A percentile compares a stretch with the other conserved stretches of the same genome.
Conservation (phyloP, 1,140 invertebrate species). For the Heliconius nattereri region DNA sequence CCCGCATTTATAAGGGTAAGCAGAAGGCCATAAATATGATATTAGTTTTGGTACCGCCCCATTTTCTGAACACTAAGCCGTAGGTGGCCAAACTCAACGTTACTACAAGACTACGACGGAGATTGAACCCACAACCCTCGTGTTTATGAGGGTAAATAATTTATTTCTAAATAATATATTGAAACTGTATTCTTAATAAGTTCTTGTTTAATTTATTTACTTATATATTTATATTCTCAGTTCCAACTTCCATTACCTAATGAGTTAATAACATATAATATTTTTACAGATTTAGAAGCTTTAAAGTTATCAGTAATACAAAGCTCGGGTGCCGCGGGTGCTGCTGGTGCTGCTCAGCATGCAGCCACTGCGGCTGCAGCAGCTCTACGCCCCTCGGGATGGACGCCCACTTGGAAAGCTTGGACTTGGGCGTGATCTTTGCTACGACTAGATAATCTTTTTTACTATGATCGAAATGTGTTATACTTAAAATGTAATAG, state of each 20-base stretch:
- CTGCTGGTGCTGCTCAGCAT: constrained; percentile 71
- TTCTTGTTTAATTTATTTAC: not conserved
- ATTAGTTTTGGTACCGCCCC: no score
- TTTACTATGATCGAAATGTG: not conserved
- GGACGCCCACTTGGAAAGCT: constrained; percentile 47
- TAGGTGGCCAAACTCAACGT: no score
- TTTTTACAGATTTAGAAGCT: constrained; percentile 62
- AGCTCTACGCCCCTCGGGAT: constrained; percentile 56
- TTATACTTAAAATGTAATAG: not conserved
- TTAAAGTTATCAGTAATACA: constrained; percentile 71
- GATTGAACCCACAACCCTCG: no score
- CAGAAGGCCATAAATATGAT: no score
- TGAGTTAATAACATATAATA: not conserved
- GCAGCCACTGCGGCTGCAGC: constrained; percentile 68
- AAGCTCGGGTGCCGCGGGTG: constrained; percentile 71
- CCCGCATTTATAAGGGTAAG: no score
- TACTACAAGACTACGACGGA: no score
- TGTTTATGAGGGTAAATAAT: no score
- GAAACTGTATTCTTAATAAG: not conserved
- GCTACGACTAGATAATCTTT: not conserved
- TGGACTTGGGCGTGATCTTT: constrained; percentile 13
- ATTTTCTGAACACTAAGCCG: no score
- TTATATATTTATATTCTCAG: not conserved
- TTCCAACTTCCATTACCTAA: not conserved
- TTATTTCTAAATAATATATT: not conserved